Conservation (phyloP, 1,140 invertebrate genomes). For the Bicyclus anynana region DNA sequence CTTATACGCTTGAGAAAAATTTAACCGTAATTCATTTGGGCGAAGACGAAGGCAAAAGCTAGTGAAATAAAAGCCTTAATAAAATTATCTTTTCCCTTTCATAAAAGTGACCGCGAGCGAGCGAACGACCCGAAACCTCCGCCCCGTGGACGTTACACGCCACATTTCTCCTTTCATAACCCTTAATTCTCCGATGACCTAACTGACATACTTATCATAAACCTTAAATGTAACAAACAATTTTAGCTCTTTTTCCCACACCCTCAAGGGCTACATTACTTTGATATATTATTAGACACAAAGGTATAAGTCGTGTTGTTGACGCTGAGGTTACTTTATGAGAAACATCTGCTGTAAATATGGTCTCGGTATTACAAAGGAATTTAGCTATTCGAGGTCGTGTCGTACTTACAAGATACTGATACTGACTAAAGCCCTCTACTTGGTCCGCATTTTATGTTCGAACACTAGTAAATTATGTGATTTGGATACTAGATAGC, state of each 20-base stretch:
- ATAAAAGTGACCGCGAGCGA: conserved; percentile 10
- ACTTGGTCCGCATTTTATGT: too few relatives aligned
- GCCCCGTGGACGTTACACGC: conserved; percentile 28
- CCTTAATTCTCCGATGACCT: conserved; percentile 18
- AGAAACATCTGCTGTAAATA: not conserved
- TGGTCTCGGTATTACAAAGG: not conserved
- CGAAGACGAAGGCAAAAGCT: too few relatives aligned
- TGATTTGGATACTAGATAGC: too few relatives aligned
- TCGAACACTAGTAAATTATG: too few relatives aligned
- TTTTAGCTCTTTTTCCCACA: not conserved
- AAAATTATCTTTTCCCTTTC: not conserved
- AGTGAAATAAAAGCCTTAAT: not conserved
- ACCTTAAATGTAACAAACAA: not conserved
- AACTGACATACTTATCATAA: conserved; percentile 13
- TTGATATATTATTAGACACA: not conserved
- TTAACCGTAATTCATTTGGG: too few relatives aligned
- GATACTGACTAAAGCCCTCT: not conserved
- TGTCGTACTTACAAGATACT: not conserved
- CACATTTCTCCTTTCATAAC: conserved; percentile 25
- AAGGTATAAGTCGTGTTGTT: not conserved
- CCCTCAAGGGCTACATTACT: not conserved
- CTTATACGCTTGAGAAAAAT: too few relatives aligned
- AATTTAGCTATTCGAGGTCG: not conserved
- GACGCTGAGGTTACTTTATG: not conserved
- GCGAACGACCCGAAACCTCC: conserved; percentile 19